Percentiles rank a stretch among this genome's conserved stretches.
phyloP scores from a whole-genome alignment of 2,113 vertebrate species.

The Ameiurus melas region DNA sequence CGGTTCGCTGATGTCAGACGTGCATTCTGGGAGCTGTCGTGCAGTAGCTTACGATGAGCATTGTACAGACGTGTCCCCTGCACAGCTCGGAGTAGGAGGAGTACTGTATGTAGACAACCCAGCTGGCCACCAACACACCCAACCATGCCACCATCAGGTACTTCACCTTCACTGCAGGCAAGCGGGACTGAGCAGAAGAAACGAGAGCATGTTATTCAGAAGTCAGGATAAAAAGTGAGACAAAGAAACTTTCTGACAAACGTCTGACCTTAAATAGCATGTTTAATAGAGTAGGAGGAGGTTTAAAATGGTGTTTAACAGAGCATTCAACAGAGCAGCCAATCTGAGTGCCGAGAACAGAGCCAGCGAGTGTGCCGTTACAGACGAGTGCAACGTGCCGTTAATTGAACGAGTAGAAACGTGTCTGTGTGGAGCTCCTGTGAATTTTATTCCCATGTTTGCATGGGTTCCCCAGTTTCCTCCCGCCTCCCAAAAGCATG shows the following conservation, averaged over 20 bases:
- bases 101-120: slow-evolving; percentile 93
- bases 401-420: neutral
- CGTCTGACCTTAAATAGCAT: neutral
- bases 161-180: slow-evolving; percentile 90
- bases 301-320: neutral
- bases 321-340: neutral
- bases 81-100: slow-evolving; percentile 91
- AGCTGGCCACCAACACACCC: slow-evolving; percentile 87
- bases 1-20: neutral
- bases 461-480: too few relatives aligned
- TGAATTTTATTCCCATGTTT: neutral
- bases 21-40: slow-evolving; percentile 4
- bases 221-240: neutral
- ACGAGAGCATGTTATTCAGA: neutral
- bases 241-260: neutral
- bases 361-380: neutral
- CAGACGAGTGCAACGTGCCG: neutral
- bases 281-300: neutral
- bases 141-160: slow-evolving; percentile 91
- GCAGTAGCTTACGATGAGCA: slow-evolving; percentile 86
- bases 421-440: neutral
- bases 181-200: slow-evolving; percentile 73
- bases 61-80: slow-evolving; percentile 86
- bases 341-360: neutral
- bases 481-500: neutral